Base-by-base conservation (phyloP, 2,113 vertebrate genomes). In the Clarias gariepinus region DNA sequence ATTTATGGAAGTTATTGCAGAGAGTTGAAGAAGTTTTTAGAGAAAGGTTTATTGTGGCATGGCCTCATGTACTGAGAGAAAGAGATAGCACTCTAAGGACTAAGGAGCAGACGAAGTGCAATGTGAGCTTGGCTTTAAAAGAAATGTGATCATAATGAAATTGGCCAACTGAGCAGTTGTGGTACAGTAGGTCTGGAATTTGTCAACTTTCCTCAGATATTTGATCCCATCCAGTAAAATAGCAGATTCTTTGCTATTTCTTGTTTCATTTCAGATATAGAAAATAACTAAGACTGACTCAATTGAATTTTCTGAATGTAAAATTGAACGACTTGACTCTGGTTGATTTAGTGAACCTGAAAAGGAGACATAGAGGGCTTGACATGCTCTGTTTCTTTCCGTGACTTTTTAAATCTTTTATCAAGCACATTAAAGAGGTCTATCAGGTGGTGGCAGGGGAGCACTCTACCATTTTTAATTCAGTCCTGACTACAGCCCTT, bases 91-190 rank as follows among this genome's bases (percentile, higher is more conserved):
- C 71, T 69, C 13, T 30, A 47, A 78, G 64, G 58, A 77, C 52
- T 81, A n/a, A 28, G 84, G 28, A 87, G 71, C 64, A 82, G 61
- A 71, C 41, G 57, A 74, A 41, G 58, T 84, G 86, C 87, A 86
- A 89, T 63, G 21, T 61, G 66, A 90, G 64, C 77, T 47, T 58
- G 47, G 58, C 74, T 81, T 78, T 86, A 69, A 73, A 79, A 74
- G 89, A 88, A 88, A 90, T 69, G 58, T 84, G 73, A 90, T 90
- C 84, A 88, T 84, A 86, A 86, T 81, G 82, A 88, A 86, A 89
- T 66, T 11, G 55, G 57, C 18, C 63, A 68, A 21, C 11, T 33
- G 36, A 74, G 33, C 64, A 61, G 33, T 83, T 28, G 60, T 12
- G 23, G 82, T 77, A 61, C 60, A 87, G 61, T 61, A 81, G n/a